Conservation (phyloP, 2,888 invertebrate species). For the Galeopsomyia nigrocyanea region DNA sequence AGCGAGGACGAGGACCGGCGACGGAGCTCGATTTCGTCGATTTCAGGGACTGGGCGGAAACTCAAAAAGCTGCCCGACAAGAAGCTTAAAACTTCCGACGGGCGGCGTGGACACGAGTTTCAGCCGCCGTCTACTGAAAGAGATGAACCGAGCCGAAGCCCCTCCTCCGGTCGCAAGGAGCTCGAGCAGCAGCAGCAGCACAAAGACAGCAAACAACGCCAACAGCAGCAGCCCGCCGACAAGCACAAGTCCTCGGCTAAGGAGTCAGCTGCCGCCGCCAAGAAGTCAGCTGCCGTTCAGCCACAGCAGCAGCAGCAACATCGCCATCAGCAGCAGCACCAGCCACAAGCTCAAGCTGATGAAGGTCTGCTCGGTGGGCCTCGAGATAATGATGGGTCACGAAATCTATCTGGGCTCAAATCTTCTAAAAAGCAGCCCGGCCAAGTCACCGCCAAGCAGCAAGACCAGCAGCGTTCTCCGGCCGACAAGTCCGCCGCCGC, state of each 20-base stretch:
- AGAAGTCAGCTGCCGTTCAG: constrained; percentile 55
- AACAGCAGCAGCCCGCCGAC: constrained; percentile 65
- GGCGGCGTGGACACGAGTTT: constrained; percentile 80
- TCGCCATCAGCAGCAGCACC: constrained; percentile 66
- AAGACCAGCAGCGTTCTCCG: constrained; percentile 52
- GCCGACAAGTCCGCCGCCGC: constrained; percentile 64
- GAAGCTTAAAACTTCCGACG: constrained; percentile 89
- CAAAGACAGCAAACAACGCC: constrained; percentile 68
- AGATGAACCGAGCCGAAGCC: constrained; percentile 74
- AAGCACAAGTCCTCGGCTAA: constrained; percentile 32
- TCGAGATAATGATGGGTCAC: constrained; percentile 68
- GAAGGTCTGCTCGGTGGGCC: constrained; percentile 65
- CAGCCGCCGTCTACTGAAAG: constrained; percentile 81
- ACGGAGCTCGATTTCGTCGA: constrained; percentile 40
- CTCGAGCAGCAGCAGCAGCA: constrained; percentile 54
- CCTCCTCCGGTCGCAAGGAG: constrained; percentile 63
- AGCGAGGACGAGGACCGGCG: constrained; percentile 45
- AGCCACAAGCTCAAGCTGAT: constrained; percentile 56
- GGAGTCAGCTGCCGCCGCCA: constrained; percentile 57
- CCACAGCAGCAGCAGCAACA: constrained; percentile 65
- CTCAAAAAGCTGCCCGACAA: constrained; percentile 80
- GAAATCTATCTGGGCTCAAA: constrained; percentile 66
- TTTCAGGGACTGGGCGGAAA: constrained; percentile 67
- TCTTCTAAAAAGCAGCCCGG: constrained; percentile 63
- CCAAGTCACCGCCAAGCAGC: constrained; percentile 52